Evolutionary conservation across 2,888 invertebrate species (phyloP), one percentile per base, ranked within the genome.

Genomic region (Phlogophora meticulosa): DNA sequence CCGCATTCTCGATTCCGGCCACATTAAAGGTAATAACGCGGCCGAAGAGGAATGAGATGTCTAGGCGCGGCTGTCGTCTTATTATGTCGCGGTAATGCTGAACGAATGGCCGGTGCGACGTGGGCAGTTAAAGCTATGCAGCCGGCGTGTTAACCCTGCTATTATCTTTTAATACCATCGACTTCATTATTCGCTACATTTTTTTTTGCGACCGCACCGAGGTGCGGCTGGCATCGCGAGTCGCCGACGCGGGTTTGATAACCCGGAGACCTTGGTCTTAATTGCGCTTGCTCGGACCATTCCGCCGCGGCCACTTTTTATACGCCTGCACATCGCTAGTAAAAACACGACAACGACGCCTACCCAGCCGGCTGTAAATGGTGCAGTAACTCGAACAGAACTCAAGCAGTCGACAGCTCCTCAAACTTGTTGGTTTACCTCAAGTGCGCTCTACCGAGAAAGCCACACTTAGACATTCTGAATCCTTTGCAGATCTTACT

Each of bases 231-330:
- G 88, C 91, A 86, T 85, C 88, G 90, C 92, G 87, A 92, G 90
- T 90, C 92, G 89, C 90, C 92, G 92, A 88, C 93, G 90, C 92
- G 95, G 90, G 95, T 95, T 95, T 95, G 95, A 95, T 95, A 95
- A 95, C 95, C 95, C 91, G 95, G 88, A 94, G 95, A 95, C 95
- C 95, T 95, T 95, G 95, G 94, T 94, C 95, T 95, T 95, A 95
- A 95, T 95, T 95, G 95, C 94, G 94, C 92, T 92, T 91, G 92
- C 92, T 92, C 93, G 90, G 93, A 92, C 94, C 93, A 94, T 93
- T 95, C 93, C 90, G 90, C 90, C 90, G 91, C 87, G 94, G 90
- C 94, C 92, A 93, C 94, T 95, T 95, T 95, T 95, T 95, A 94
- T 95, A 91, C 91, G 93, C 94, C 92, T 94, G 95, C 95, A 93